Conservation (phyloP, 2,797 vertebrate genomes). For the Rhodeus uyekii region DNA sequence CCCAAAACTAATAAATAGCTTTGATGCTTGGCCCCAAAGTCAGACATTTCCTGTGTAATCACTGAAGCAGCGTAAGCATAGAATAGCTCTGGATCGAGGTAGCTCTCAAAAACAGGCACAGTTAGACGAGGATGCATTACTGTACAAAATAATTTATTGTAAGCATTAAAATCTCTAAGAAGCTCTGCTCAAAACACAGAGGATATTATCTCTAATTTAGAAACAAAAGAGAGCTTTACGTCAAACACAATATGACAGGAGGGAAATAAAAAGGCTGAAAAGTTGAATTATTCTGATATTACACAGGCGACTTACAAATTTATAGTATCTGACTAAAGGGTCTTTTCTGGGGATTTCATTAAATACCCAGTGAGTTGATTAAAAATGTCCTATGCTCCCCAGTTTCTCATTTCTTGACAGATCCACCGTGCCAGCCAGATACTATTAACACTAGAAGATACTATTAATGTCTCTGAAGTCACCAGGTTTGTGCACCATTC, state of each 20-base stretch:
- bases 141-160: slow-evolving; percentile 84
- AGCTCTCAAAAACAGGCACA: slow-evolving; percentile 13
- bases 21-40: neutral
- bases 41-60: neutral
- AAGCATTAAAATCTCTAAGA: slow-evolving; percentile 79
- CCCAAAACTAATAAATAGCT: neutral
- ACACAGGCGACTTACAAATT: slow-evolving; percentile 16
- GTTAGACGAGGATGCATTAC: slow-evolving; percentile 62
- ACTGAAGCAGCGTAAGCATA: neutral
- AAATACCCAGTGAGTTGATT: neutral
- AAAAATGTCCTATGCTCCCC: neutral
- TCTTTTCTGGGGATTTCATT: slow-evolving; percentile 10
- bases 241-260: slow-evolving; percentile 54
- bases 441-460: too few relatives aligned
- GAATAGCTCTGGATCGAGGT: neutral
- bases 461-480: neutral
- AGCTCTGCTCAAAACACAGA: slow-evolving; percentile 80
- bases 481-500: slow-evolving; percentile 18
- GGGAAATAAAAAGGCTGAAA: slow-evolving; percentile 25
- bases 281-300: slow-evolving; percentile 30
- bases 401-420: slow-evolving; percentile 14
- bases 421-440: neutral
- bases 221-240: slow-evolving; percentile 62
- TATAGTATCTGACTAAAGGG: neutral
- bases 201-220: slow-evolving; percentile 69